Conservation (phyloP, 2,888 invertebrate genomes). For the Coleophora flavipennella region DNA sequence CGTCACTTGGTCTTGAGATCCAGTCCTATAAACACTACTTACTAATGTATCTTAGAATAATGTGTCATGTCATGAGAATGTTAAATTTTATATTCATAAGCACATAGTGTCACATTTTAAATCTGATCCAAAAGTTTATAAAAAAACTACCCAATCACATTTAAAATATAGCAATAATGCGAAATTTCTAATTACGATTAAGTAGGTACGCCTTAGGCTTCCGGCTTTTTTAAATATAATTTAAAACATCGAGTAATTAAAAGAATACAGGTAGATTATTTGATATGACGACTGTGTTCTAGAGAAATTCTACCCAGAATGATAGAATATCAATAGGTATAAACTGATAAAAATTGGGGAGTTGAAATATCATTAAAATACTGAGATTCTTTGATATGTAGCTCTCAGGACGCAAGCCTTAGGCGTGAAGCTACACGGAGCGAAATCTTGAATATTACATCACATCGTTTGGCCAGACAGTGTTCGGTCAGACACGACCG, state of each 20-base stretch:
- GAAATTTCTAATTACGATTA: conserved; percentile 22
- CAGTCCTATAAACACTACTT: too few relatives aligned
- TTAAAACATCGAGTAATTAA: conserved; percentile 13
- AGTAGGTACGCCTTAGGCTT: conserved; percentile 40
- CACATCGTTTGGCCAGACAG: conserved; percentile 23
- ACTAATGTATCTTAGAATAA: too few relatives aligned
- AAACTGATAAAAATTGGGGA: conserved; percentile 1
- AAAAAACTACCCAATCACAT: conserved; percentile 15
- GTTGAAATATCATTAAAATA: not conserved
- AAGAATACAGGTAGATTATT: conserved; percentile 1
- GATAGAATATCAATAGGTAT: too few relatives aligned
- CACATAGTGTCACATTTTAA: conserved; percentile 34
- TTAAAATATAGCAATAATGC: conserved; percentile 40
- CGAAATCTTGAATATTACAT: conserved; percentile 10
- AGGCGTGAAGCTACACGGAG: conserved; percentile 40
- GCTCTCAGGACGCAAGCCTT: conserved; percentile 45
- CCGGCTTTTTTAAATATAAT: conserved; percentile 21
- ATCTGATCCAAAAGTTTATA: conserved; percentile 20
- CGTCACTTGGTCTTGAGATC: not conserved
- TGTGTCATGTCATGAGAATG: too few relatives aligned
- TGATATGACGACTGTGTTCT: not conserved
- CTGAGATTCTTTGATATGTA: conserved; percentile 43
- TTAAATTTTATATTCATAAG: too few relatives aligned
- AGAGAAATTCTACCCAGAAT: not conserved
- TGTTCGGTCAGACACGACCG: conserved; percentile 8